Evolutionary conservation across 2,888 invertebrate genomes (phyloP).

Genomic region (Cinara cedri): DNA sequence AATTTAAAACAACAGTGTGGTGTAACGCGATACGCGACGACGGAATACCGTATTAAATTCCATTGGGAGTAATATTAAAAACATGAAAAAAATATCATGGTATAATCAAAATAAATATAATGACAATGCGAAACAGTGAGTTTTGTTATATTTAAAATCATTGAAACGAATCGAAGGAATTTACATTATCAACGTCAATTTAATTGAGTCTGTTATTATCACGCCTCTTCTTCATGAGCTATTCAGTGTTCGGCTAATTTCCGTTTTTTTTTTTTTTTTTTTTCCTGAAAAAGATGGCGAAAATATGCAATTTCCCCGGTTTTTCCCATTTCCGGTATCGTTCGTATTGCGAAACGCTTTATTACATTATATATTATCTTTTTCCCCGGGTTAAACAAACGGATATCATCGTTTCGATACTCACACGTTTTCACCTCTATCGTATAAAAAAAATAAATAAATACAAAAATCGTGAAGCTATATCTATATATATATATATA

Average conservation of each 20-base stretch:
- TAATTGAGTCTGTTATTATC: constrained; percentile 33
- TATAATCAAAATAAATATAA: too few species aligned
- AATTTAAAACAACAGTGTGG: too few species aligned
- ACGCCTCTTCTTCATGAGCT: neutral
- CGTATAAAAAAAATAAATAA: neutral
- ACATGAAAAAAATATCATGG: too few species aligned
- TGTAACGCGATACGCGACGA: too few species aligned
- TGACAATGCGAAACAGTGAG: too few species aligned
- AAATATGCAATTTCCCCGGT: constrained; percentile 22
- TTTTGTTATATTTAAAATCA: too few species aligned
- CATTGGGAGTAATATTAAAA: too few species aligned
- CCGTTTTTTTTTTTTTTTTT: too few species aligned
- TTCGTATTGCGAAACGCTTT: constrained; percentile 31
- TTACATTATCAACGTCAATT: constrained; percentile 9
- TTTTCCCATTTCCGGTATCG: constrained; percentile 38
- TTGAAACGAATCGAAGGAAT: neutral
- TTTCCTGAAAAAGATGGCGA: neutral
- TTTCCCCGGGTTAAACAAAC: constrained; percentile 14
- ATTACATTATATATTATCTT: constrained; percentile 13
- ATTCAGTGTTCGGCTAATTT: neutral
- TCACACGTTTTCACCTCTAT: neutral
- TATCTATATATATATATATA: too few species aligned
- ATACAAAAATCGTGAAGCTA: neutral
- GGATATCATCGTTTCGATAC: constrained; percentile 39
- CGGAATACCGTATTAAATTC: too few species aligned